Evolutionary conservation across 2,797 vertebrate species (phyloP).

Genomic region (Scolopax bukidnonensis): DNA sequence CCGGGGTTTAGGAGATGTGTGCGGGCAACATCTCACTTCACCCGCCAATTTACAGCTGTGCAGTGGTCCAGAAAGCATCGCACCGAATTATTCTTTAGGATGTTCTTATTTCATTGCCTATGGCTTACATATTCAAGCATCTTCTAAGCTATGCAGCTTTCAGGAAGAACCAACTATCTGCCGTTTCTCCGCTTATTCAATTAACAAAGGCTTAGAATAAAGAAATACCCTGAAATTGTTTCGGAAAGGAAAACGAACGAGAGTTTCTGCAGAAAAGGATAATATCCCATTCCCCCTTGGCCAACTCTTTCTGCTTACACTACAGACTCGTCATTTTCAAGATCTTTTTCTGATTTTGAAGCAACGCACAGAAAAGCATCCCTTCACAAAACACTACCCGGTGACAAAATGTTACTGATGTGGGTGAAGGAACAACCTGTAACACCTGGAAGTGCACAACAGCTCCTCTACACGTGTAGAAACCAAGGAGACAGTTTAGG

Average conservation of each 20-base stretch:
- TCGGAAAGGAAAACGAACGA: background rate
- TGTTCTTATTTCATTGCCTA: background rate
- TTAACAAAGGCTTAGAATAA: background rate
- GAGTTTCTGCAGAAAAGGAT: background rate
- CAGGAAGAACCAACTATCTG: background rate
- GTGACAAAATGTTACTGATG: background rate
- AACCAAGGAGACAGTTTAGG: background rate
- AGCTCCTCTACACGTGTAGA: rapidly evolving
- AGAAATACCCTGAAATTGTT: background rate
- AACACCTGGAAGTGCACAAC: background rate
- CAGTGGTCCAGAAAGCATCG: background rate
- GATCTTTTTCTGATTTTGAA: background rate
- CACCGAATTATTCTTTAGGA: background rate
- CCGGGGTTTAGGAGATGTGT: background rate
- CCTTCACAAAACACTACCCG: background rate
- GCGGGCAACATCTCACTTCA: background rate
- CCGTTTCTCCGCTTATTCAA: background rate
- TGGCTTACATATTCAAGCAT: background rate
- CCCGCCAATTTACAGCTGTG: background rate
- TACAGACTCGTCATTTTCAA: background rate
- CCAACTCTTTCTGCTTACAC: background rate
- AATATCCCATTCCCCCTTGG: background rate
- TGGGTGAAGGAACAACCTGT: background rate
- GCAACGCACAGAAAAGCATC: background rate
- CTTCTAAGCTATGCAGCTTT: background rate